Conservation (phyloP, 2,797 vertebrate species). For the Aselliscus stoliczkanus region DNA sequence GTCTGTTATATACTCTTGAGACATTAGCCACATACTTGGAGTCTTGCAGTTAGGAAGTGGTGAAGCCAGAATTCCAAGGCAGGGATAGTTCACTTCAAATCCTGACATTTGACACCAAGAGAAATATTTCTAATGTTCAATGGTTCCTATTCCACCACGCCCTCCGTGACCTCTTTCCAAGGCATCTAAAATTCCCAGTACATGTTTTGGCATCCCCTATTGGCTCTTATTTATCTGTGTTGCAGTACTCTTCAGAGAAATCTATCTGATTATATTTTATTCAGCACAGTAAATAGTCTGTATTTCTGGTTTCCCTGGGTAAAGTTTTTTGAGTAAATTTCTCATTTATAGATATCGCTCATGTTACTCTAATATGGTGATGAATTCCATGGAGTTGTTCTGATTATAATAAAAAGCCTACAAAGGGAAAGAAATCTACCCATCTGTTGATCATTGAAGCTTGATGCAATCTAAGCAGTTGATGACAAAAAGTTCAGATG, state of each 20-base stretch:
- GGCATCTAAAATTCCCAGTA: not conserved
- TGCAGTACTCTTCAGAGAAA: not conserved
- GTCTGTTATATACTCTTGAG: not conserved
- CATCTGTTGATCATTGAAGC: slow-evolving; percentile 67
- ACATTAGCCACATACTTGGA: not conserved
- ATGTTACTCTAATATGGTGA: not conserved
- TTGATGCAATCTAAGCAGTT: slow-evolving; percentile 71
- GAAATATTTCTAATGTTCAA: not conserved
- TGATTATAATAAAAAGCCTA: not conserved
- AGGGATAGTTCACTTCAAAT: not conserved
- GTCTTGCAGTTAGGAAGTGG: not conserved
- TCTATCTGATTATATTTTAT: not conserved
- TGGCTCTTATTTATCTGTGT: not conserved
- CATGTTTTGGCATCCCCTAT: not conserved
- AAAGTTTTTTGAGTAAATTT: not conserved
- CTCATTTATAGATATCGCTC: not conserved
- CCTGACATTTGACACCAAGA: not conserved
- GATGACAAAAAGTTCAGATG: slow-evolving; percentile 60
- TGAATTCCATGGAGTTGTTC: not conserved
- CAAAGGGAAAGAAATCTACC: slow-evolving; percentile 1
- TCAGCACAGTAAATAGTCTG: not conserved
- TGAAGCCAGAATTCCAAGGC: not conserved
- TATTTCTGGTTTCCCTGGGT: not conserved
- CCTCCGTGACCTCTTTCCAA: not conserved
- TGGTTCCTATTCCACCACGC: not conserved